Percentiles rank a stretch among this genome's conserved stretches.
Evolutionary conservation across 1,140 invertebrate species (phyloP).

Genomic region (Pogonognathellus flavescens): DNA sequence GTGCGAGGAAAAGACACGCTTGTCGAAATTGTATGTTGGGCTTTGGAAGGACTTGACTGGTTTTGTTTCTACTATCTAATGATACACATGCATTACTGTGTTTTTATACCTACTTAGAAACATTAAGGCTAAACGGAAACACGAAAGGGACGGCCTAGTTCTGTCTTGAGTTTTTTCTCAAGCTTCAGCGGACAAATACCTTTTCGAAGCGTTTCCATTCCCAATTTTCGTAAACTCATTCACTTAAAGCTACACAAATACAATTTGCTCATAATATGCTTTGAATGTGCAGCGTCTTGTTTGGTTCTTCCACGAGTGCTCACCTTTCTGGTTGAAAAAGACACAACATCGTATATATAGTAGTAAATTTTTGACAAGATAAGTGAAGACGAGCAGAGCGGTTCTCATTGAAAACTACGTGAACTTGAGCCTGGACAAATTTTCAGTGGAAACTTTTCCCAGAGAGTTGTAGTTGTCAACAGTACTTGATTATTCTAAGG

Average conservation of each 20-base stretch:
- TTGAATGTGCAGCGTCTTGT: not conserved
- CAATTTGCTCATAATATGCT: not conserved
- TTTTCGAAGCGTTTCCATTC: conserved; percentile 10
- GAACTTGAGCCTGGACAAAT: not conserved
- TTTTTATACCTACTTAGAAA: not conserved
- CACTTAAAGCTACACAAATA: not conserved
- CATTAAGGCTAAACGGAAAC: conserved; percentile 12
- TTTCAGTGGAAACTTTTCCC: not conserved
- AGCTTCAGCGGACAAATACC: conserved; percentile 30
- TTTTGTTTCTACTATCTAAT: conserved; percentile 3
- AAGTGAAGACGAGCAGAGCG: not conserved
- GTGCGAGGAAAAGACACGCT: not conserved
- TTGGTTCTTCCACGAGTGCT: not conserved
- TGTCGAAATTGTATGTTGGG: not conserved
- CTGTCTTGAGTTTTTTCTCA: conserved; percentile 26
- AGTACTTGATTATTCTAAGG: conserved; percentile 17
- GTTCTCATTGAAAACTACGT: conserved; percentile 25
- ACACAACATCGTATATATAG: too few relatives aligned
- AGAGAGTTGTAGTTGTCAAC: conserved; percentile 36
- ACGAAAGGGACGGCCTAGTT: conserved; percentile 27
- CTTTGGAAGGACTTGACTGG: not conserved
- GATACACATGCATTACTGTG: conserved; percentile 5
- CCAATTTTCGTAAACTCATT: not conserved
- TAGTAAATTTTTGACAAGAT: not conserved
- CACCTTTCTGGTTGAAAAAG: not conserved